These are phyloP conservation scores for Hyposoter dolosus DNA, from an alignment of 2,888 invertebrate species.

Conservation along the genomic window DNA sequence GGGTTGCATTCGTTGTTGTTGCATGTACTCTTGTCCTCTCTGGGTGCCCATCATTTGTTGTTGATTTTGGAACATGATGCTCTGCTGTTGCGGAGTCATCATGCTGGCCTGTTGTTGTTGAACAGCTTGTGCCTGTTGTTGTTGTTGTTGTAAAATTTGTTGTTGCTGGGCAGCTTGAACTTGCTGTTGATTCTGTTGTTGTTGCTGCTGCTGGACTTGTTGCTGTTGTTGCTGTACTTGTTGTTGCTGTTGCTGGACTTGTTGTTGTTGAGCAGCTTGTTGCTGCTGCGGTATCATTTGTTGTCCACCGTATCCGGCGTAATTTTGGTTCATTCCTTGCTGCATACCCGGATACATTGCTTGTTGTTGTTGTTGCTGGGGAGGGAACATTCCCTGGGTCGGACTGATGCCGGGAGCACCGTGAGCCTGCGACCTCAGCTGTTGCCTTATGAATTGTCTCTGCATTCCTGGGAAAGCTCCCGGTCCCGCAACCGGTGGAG, in stretches of 20 bases:
- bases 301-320: conserved; percentile 87
- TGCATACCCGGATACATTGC: conserved; percentile 80
- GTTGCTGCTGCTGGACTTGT: conserved; percentile 84
- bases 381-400: conserved; percentile 85
- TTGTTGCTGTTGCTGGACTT: conserved; percentile 75
- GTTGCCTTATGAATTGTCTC: conserved; percentile 84
- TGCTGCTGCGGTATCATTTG: conserved; percentile 83
- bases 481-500: conserved; percentile 79
- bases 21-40: conserved; percentile 87
- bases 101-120: conserved; percentile 80
- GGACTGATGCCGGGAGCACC: conserved; percentile 84
- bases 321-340: conserved; percentile 87
- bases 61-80: conserved; percentile 83
- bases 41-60: conserved; percentile 88
- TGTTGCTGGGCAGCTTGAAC: conserved; percentile 83
- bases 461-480: conserved; percentile 84
- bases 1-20: conserved; percentile 87
- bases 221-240: conserved; percentile 84
- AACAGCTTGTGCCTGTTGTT: conserved; percentile 84
- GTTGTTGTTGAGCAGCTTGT: conserved; percentile 72
- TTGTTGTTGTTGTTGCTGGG: conserved; percentile 84
- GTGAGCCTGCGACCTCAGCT: conserved; percentile 80
- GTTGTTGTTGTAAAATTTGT: conserved; percentile 81
- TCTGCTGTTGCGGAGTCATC: conserved; percentile 82
- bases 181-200: conserved; percentile 85